Evolutionary conservation across 2,888 invertebrate species (phyloP), one percentile per base, ranked within the genome.

Genomic region (Leptinotarsa tumamoca): DNA sequence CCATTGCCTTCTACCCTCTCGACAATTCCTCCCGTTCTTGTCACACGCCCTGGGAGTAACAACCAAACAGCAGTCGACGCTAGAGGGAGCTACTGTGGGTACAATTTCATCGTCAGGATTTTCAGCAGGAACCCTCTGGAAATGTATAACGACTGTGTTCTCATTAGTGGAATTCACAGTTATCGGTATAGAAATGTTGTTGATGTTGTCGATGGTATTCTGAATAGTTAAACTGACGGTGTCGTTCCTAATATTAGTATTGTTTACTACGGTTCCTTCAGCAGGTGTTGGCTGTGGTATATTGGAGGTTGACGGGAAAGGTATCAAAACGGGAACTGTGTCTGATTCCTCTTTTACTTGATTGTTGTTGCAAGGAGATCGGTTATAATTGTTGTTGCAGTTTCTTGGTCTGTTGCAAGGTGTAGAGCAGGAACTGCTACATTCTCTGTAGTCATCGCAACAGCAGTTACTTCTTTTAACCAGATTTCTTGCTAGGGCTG

Each of bases 161-260:
- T 73, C 58, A 27, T 76, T 76, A 4, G 73, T 73, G 7, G 76
- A 73, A 56, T 76, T 76, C 52, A 76, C 15, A 51, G 21, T 61
- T 13, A 76, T 76, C 3, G 76, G 76, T 27, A 76, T 51, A 18
- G 73, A 73, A 4, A 76, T 71, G 49, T 76, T 76, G 52, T 76
- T 76, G 27, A 76, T 66, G 7, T 73, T 73, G 33, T 73, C 71
- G 18, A 76, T 66, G 13, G 66, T 76, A 50, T 76, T 76, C 7
- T 33, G 54, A 5, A 76, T 33, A 23, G 43, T 61, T 15, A 76
- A 23, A 4, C 68, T 68, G 7, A 71, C 15, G 4, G 76, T 76
- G 23, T 18, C 33, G 49, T 76, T 68, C 58, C 66, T 73, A 13
- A 71, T 58, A 27, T 76, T 76, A n/a, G 73, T 76, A 54, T 76